Base-by-base conservation (phyloP, 2,113 vertebrate species). In the Haemorhous mexicanus region DNA sequence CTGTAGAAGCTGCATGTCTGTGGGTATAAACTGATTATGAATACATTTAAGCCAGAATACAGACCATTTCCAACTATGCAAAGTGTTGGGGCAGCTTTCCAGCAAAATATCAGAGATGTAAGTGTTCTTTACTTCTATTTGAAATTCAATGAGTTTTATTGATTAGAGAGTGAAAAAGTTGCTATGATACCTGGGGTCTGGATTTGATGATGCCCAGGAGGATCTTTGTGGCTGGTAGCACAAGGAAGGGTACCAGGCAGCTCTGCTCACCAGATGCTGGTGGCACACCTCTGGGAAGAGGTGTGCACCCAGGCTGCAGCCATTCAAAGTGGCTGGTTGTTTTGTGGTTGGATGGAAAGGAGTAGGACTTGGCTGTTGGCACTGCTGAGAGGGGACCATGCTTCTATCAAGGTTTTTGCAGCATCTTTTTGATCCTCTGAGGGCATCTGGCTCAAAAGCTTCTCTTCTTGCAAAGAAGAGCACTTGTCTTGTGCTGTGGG, bases 261-360 rank as follows among this genome's bases (percentile, higher is more conserved):
- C 53, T 83, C 33, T 0, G 0, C 50, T 78, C 1, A 0, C 22
- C 10, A 19, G 13, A 13, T 58, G 78, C n/a, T 67, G 56, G 43
- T 59, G 52, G 44, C 44, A 50, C 1, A 1, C 16, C 44, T 72
- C 63, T 61, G 49, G 53, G 46, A 73, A 83, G 30, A 59, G 52
- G 23, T 18, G 28, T 0, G 8, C 27, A 73, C 6, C 16, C 0
- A 0, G 33, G 33, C 67, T 92, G 32, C 37, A 55, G n/a, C 30
- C 0, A 0, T 2, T 6, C 30, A 27, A 47, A 81, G n/a, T 9
- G 16, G 22, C 50, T 49, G 20, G 0, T 52, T 61, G 4, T 52
- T 68, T 49, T 41, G 18, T 53, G 55, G 4, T 2, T 80, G n/a
- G 10, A 22, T 5, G 5, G 35, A 53, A 63, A 50, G 18, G 26